Evolutionary conservation across 2,797 vertebrate species (phyloP).

Genomic region (Galaxias olidus): DNA sequence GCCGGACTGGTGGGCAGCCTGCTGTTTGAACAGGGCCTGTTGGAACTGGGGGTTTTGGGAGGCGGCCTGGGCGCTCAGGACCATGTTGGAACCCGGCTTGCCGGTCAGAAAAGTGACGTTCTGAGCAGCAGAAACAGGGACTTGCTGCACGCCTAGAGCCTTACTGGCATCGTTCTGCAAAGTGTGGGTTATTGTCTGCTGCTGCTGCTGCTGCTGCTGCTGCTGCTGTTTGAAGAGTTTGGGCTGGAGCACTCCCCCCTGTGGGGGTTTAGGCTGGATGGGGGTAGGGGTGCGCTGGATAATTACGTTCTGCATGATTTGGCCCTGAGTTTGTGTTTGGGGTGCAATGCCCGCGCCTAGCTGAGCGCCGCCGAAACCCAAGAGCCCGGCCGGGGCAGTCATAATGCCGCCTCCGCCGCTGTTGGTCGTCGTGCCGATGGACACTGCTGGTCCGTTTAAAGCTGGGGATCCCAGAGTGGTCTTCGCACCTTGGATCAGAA

Average conservation of each 20-base stretch:
- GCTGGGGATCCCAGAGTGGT: constrained; percentile 82
- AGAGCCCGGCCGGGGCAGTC: constrained; percentile 69
- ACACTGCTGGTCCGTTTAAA: constrained; percentile 87
- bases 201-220: constrained; percentile 55
- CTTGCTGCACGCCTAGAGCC: constrained; percentile 74
- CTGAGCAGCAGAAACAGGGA: constrained; percentile 79
- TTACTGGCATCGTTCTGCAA: constrained; percentile 78
- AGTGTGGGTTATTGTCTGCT: constrained; percentile 64
- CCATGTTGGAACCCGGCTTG: constrained; percentile 87
- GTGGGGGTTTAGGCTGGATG: constrained; percentile 93
- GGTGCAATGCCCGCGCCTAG: constrained; percentile 69
- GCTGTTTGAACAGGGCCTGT: constrained; percentile 88
- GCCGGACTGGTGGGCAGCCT: constrained; percentile 69
- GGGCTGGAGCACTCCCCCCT: constrained; percentile 77
- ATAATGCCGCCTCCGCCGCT: constrained; percentile 68
- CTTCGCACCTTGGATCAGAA: constrained; percentile 92
- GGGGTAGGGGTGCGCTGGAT: constrained; percentile 94
- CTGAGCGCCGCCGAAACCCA: constrained; percentile 72
- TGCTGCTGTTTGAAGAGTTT: constrained; percentile 79
- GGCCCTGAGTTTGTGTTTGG: constrained; percentile 74
- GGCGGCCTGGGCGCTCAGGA: constrained; percentile 79
- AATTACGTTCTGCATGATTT: constrained; percentile 89
- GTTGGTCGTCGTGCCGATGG: constrained; percentile 68
- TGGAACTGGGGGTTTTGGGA: constrained; percentile 73
- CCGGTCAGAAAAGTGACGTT: constrained; percentile 91